These are phyloP conservation scores for Nothoprocta pentlandii DNA, from an alignment of 2,113 vertebrate species.

Conservation along the genomic window DNA sequence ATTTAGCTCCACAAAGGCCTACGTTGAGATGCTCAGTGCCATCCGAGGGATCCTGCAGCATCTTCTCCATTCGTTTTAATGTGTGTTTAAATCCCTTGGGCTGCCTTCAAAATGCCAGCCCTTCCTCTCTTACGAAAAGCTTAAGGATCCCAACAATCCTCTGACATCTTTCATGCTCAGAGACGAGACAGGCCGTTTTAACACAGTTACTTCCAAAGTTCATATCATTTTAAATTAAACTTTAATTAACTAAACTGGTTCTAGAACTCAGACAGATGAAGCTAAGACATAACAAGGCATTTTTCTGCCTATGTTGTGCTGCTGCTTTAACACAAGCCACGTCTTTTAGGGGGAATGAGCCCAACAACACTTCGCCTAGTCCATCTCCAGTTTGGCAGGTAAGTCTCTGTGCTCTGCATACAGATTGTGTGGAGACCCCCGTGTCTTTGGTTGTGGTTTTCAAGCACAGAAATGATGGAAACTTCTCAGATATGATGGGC, in stretches of 20 bases:
- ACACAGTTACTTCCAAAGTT: not conserved
- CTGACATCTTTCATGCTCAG: not conserved
- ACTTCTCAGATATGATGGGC: not conserved
- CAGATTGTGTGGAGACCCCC: rapidly evolving
- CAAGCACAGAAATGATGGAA: not conserved
- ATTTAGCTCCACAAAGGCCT: not conserved
- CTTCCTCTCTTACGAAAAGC: not conserved
- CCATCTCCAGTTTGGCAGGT: not conserved
- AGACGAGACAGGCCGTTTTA: not conserved
- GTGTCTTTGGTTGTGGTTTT: not conserved
- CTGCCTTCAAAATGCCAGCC: not conserved
- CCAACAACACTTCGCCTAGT: not conserved
- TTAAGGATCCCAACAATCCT: not conserved
- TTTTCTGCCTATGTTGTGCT: not conserved
- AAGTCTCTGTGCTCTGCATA: not conserved
- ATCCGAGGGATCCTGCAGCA: not conserved
- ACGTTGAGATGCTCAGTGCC: not conserved
- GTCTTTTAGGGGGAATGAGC: not conserved
- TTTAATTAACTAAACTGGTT: not conserved
- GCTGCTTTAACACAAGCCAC: not conserved
- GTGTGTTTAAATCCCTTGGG: not conserved
- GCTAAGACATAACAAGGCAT: not conserved
- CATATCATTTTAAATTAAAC: not conserved
- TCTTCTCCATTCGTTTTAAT: not conserved
- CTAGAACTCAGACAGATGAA: not conserved